Base-by-base conservation (phyloP, 2,888 invertebrate genomes). In the Andricus quercusramuli region DNA sequence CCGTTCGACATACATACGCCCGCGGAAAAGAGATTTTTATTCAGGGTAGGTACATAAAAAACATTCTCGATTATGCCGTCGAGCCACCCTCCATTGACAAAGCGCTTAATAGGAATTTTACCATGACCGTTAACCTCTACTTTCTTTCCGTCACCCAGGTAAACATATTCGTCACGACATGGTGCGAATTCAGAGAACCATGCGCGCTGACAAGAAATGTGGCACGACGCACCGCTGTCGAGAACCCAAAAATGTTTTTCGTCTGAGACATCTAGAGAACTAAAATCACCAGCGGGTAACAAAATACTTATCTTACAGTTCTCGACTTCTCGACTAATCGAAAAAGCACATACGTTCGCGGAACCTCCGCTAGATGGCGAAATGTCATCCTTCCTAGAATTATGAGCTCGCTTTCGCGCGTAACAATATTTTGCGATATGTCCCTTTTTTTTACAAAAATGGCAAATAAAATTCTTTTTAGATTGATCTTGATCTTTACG, bases 391-490 rank as follows among this genome's bases (percentile, higher is more conserved):
- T 51, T 56, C 25, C 56, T 76, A 32, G 32, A 25, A 3, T 29
- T 32, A 20, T 29, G 11, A 25, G 47, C 78, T 44, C 62, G 70
- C 22, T 79, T 79, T 67, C 78, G 79, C 0, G 25, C 29, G 51
- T 64, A 56, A 68, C 81, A 82, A 67, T 77, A 25, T 64, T 74
- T 77, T 82, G 37, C 80, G 3, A 79, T 44, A 77, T 81, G 81
- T 37, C 79, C 67, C 20, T 11, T 8, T 25, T 68, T 81, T 62
- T 77, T 77, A 81, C 79, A 79, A 74, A 67, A 81, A 65, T 29
- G n/a, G 59, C 79, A 81, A 17, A 70, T 62, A 32, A 51, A 47
- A 78, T 64, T 68, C 68, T 80, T 80, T 78, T 78, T 70, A 41
- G 20, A n/a, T 3, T 51, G 20, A 47, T 32, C 59, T 5, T 20